Conservation (phyloP, 2,113 vertebrate genomes). For the Chelonoidis abingdonii region DNA sequence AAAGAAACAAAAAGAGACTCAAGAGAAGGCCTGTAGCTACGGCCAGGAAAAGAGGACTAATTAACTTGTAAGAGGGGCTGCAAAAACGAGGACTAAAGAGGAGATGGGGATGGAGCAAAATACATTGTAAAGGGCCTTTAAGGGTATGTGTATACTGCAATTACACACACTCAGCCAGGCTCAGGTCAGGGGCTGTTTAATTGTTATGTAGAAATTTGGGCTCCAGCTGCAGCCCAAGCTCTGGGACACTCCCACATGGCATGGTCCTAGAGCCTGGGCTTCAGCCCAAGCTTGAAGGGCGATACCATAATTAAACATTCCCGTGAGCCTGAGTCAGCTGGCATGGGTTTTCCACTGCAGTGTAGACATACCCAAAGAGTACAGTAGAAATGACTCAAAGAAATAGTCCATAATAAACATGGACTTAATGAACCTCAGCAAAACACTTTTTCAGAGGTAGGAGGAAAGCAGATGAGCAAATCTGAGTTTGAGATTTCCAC, state of each 20-base stretch:
- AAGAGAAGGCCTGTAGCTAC: neutral
- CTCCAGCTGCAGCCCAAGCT: neutral
- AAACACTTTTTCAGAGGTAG: neutral
- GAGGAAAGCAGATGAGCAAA: neutral
- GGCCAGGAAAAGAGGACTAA: neutral
- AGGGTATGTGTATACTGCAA: neutral
- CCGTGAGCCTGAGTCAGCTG: neutral
- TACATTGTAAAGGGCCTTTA: neutral
- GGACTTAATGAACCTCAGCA: neutral
- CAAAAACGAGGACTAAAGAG: neutral
- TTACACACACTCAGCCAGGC: no score
- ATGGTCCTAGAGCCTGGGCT: neutral
- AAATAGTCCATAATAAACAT: neutral
- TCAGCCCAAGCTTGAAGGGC: neutral
- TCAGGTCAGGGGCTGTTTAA: neutral
- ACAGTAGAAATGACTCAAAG: accelerated
- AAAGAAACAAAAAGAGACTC: neutral
- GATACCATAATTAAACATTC: neutral
- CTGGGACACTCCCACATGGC: neutral
- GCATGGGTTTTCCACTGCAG: neutral
- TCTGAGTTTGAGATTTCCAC: neutral
- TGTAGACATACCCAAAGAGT: neutral
- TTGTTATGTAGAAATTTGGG: neutral
- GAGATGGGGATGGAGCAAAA: neutral
- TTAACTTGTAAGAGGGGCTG: neutral